Conservation (phyloP, 2,888 invertebrate species). For the Oegoconia quadripuncta region DNA sequence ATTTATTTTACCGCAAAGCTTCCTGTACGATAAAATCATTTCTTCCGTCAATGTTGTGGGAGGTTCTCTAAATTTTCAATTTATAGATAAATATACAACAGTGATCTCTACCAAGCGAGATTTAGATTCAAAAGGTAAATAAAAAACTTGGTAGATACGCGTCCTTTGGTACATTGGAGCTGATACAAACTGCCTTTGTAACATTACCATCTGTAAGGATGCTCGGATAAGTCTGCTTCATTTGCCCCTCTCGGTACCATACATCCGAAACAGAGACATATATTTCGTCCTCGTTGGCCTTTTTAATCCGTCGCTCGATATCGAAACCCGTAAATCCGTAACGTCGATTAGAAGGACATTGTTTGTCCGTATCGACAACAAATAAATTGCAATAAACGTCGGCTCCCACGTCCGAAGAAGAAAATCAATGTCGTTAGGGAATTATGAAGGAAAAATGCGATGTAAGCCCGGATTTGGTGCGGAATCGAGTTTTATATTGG, state of each 20-base stretch:
- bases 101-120: too few relatives aligned
- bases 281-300: constrained; percentile 29
- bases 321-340: constrained; percentile 35
- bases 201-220: too few relatives aligned
- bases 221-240: too few relatives aligned
- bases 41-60: too few relatives aligned
- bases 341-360: constrained; percentile 37
- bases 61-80: too few relatives aligned
- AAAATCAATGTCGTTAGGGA: constrained; percentile 29
- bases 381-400: constrained; percentile 55
- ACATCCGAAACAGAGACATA: constrained; percentile 35
- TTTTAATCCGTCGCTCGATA: constrained; percentile 33
- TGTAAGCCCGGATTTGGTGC: constrained; percentile 23
- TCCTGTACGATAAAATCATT: too few relatives aligned
- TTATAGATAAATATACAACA: too few relatives aligned
- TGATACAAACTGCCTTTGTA: too few relatives aligned
- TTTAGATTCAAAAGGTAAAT: too few relatives aligned
- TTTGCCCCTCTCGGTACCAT: constrained; percentile 1
- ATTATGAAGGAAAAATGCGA: constrained; percentile 36
- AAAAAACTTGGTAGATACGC: too few relatives aligned
- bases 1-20: too few relatives aligned
- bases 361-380: constrained; percentile 35
- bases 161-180: too few relatives aligned
- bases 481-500: constrained; percentile 4
- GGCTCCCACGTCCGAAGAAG: constrained; percentile 1